Conservation (phyloP, 2,888 invertebrate species). For the Drosophila mettleri region DNA sequence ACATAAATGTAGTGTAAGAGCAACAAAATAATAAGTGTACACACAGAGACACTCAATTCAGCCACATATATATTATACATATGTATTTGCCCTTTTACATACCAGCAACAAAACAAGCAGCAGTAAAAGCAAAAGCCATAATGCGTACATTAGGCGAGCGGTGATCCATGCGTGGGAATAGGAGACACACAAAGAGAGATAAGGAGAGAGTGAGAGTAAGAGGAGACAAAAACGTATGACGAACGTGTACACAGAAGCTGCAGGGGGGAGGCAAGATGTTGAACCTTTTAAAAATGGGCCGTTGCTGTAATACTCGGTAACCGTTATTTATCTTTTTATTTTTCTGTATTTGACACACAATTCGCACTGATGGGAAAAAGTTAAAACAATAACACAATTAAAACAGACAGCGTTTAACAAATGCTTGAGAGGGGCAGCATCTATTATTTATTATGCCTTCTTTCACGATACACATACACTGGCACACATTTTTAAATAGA, state of each 20-base stretch:
- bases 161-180: slow-evolving; percentile 65
- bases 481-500: slow-evolving; percentile 80
- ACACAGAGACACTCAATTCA: slow-evolving; percentile 5
- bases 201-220: slow-evolving; percentile 24
- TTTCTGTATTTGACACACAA: slow-evolving; percentile 63
- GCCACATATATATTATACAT: slow-evolving; percentile 1
- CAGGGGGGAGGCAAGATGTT: slow-evolving; percentile 44
- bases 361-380: slow-evolving; percentile 67
- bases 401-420: slow-evolving; percentile 25
- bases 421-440: slow-evolving; percentile 38
- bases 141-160: slow-evolving; percentile 54
- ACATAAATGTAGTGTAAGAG: slow-evolving; percentile 58
- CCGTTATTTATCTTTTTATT: slow-evolving; percentile 29
- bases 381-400: slow-evolving; percentile 76
- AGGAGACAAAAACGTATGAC: slow-evolving; percentile 51
- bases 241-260: slow-evolving; percentile 45
- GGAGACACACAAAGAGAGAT: slow-evolving; percentile 29
- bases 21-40: slow-evolving; percentile 46
- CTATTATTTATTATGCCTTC: slow-evolving; percentile 74
- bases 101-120: slow-evolving; percentile 37
- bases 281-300: slow-evolving; percentile 60
- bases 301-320: slow-evolving; percentile 63
- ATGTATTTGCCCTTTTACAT: slow-evolving; percentile 61
- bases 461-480: slow-evolving; percentile 72
- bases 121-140: slow-evolving; percentile 37